Conservation (phyloP, 2,888 invertebrate genomes). For the Pardosa pseudoannulata region DNA sequence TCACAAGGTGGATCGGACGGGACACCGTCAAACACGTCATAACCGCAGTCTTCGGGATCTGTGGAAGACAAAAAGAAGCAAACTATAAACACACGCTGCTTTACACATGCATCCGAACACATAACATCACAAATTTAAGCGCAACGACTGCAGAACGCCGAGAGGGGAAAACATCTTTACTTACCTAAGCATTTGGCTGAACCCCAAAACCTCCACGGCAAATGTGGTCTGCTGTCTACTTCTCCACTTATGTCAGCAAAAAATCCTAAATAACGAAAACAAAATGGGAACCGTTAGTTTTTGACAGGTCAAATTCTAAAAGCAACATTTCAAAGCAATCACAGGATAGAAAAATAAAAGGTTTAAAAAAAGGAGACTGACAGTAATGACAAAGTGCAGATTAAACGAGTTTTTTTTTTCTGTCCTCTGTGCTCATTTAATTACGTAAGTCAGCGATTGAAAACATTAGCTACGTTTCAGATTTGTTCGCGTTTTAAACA, state of each 20-base stretch:
- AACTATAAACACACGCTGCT: neutral
- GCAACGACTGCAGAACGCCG: no score
- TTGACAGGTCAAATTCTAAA: neutral
- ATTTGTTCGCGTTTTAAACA: no score
- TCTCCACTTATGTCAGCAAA: constrained; percentile 74
- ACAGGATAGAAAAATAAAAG: no score
- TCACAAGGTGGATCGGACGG: constrained; percentile 75
- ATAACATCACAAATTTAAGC: neutral
- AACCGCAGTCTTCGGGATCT: constrained; percentile 75
- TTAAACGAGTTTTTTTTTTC: no score
- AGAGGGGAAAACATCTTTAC: constrained; percentile 31
- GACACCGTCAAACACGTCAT: constrained; percentile 75
- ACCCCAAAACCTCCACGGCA: constrained; percentile 83
- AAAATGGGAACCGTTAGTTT: neutral
- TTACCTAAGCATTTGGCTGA: constrained; percentile 81
- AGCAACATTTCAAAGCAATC: no score
- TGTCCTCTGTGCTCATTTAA: no score
- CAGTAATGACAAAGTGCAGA: no score
- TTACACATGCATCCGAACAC: no score
- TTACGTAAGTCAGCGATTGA: no score
- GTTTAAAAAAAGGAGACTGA: no score
- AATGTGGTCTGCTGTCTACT: constrained; percentile 55
- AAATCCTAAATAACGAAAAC: constrained; percentile 74
- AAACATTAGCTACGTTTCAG: no score
- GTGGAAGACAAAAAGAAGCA: constrained; percentile 16